phyloP scores from a whole-genome alignment of 1,140 invertebrate genomes.

The Diploscapter pachys region DNA sequence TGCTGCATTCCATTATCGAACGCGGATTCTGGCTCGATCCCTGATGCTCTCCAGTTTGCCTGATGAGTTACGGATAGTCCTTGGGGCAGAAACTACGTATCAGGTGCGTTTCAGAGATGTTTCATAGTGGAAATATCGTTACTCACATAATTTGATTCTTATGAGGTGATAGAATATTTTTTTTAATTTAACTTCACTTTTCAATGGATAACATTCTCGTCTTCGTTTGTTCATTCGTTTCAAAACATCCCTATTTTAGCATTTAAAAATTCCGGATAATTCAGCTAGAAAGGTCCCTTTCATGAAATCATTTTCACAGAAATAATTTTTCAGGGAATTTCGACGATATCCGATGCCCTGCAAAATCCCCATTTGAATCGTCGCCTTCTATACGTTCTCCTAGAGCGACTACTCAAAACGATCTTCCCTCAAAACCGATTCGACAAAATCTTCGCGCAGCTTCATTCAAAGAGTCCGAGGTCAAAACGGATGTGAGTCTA shows the following conservation, averaged over 20 bases:
- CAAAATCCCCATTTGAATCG: conserved; percentile 80
- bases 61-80: conserved; percentile 85
- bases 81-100: conserved; percentile 82
- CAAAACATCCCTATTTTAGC: background rate
- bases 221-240: too few relatives aligned
- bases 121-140: too few relatives aligned
- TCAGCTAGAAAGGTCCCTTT: background rate
- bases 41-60: conserved; percentile 60
- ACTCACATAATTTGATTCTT: too few relatives aligned
- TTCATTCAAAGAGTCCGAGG: conserved; percentile 66
- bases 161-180: too few relatives aligned
- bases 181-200: conserved; percentile 8
- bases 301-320: background rate
- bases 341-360: conserved; percentile 81
- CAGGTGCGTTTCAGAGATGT: conserved; percentile 52
- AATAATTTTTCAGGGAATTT: conserved; percentile 66
- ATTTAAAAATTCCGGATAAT: background rate
- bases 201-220: background rate
- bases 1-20: conserved; percentile 47
- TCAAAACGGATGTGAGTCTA: conserved; percentile 7
- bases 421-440: conserved; percentile 75
- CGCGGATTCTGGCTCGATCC: conserved; percentile 46
- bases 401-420: conserved; percentile 76
- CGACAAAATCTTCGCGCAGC: conserved; percentile 67
- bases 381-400: conserved; percentile 78